These are phyloP conservation scores for Merluccius polli DNA, from an alignment of 2,797 vertebrate species.

Conservation along the genomic window DNA sequence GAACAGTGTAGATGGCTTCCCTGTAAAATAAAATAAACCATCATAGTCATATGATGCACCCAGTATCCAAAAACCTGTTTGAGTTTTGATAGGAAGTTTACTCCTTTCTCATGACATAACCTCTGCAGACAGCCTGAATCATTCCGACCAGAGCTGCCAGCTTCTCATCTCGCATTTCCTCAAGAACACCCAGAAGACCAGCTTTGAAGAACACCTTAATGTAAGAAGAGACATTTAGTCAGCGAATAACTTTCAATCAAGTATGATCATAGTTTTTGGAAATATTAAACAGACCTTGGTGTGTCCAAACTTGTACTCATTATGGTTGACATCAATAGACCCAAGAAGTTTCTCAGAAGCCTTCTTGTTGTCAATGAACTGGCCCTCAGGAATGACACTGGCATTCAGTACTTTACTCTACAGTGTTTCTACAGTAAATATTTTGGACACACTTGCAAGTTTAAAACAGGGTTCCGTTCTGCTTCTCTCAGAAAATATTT, in stretches of 20 bases:
- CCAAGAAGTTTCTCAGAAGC: constrained; percentile 84
- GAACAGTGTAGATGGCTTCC: constrained; percentile 79
- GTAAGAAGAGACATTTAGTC: constrained; percentile 27
- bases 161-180: constrained; percentile 84
- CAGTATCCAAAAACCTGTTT: not conserved
- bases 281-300: constrained; percentile 73
- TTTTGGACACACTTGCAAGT: not conserved
- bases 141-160: constrained; percentile 73
- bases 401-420: constrained; percentile 83
- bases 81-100: constrained; percentile 67
- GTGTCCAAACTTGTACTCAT: constrained; percentile 86
- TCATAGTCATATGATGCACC: not conserved
- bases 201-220: constrained; percentile 84
- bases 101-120: constrained; percentile 76
- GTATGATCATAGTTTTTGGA: no score
- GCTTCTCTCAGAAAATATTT: no score
- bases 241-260: constrained; percentile 17
- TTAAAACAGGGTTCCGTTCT: no score
- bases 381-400: constrained; percentile 84
- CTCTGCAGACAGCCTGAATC: constrained; percentile 78
- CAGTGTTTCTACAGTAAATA: no score
- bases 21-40: constrained; percentile 44
- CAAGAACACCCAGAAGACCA: constrained; percentile 79
- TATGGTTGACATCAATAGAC: constrained; percentile 84
- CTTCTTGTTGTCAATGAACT: constrained; percentile 90